Conservation (phyloP, 2,888 invertebrate genomes). For the Micropterix aruncella region DNA sequence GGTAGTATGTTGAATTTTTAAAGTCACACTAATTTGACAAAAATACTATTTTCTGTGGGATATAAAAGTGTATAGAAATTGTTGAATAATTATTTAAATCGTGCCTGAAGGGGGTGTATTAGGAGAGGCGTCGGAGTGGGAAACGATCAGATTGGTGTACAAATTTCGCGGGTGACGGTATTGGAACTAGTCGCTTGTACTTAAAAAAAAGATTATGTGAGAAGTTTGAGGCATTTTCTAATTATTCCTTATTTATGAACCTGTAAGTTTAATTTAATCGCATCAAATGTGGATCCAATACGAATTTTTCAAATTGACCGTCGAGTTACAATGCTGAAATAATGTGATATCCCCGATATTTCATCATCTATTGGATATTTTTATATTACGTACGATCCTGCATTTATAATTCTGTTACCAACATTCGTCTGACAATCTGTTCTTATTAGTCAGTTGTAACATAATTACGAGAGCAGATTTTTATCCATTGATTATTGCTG, state of each 20-base stretch:
- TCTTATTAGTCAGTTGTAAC: too few species aligned
- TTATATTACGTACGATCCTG: not conserved
- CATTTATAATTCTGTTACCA: not conserved
- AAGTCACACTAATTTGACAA: not conserved
- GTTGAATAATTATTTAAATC: not conserved
- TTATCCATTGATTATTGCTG: not conserved
- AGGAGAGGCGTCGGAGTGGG: not conserved
- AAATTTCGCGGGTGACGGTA: not conserved
- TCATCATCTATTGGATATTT: too few species aligned
- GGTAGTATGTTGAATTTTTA: not conserved
- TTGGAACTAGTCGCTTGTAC: constrained; percentile 13
- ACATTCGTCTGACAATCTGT: too few species aligned
- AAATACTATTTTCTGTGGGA: not conserved
- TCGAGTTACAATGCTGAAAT: not conserved
- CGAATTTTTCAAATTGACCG: not conserved
- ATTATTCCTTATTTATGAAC: not conserved
- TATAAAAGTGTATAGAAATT: not conserved
- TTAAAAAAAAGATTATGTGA: constrained; percentile 9
- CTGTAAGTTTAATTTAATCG: not conserved
- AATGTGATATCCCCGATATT: not conserved
- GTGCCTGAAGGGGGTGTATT: not conserved
- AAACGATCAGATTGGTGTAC: not conserved
- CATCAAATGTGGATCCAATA: not conserved
- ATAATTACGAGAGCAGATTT: too few species aligned
- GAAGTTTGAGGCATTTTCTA: not conserved